These are phyloP conservation scores for Hydrolagus colliei DNA, from an alignment of 2,797 vertebrate genomes.

Conservation along the genomic window DNA sequence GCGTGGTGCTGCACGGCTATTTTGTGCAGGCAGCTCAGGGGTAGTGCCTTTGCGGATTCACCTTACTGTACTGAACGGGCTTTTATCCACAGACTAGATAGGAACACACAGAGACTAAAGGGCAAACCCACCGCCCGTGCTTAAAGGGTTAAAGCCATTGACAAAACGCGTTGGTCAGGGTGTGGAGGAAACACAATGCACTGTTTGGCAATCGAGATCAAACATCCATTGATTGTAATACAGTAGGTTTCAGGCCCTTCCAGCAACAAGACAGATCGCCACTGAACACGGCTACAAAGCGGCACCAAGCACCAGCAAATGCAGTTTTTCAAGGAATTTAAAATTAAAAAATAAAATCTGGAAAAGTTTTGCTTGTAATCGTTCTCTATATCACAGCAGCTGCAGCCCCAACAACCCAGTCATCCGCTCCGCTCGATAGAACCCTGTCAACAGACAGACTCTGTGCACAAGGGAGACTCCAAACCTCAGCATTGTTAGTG, in stretches of 20 bases:
- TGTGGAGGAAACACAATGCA: background rate
- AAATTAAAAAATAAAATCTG: background rate
- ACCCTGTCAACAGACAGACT: background rate
- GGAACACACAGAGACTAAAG: no score
- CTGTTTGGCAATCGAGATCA: constrained; percentile 23
- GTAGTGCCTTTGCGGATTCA: no score
- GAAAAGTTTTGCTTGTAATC: background rate
- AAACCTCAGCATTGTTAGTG: no score
- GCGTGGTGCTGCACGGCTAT: no score
- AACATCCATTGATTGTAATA: constrained; percentile 2
- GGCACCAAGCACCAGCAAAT: background rate
- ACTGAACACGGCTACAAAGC: constrained; percentile 1
- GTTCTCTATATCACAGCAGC: background rate
- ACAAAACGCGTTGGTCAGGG: background rate
- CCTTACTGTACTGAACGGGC: no score
- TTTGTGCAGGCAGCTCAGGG: no score
- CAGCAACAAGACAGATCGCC: background rate
- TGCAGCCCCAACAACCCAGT: background rate
- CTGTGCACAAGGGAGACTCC: no score
- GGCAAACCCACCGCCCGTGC: background rate
- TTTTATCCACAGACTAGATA: no score
- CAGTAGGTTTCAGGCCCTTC: background rate
- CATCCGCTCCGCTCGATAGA: background rate
- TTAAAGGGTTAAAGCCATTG: background rate
- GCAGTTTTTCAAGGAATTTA: background rate